phyloP scores from a whole-genome alignment of 1,140 invertebrate species.

The Archivesica marissinica region DNA sequence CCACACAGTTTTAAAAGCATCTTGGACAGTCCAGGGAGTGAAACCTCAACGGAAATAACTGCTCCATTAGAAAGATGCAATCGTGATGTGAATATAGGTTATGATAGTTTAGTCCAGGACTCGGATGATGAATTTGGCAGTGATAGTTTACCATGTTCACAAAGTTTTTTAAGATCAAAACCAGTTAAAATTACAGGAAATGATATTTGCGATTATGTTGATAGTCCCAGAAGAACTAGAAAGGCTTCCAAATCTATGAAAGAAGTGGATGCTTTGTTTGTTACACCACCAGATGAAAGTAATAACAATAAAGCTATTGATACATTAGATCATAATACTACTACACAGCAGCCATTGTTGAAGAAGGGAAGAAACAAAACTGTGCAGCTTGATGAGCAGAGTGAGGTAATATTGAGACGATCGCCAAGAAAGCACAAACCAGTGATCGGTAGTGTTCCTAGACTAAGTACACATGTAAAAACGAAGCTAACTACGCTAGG shows the following conservation, averaged over 20 bases:
- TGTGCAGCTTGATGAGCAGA: neutral
- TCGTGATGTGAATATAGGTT: neutral
- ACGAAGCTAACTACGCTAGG: neutral
- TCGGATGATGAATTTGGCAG: conserved; percentile 50
- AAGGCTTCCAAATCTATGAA: conserved; percentile 44
- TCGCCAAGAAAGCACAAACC: conserved; percentile 57
- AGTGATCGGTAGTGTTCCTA: too few species aligned
- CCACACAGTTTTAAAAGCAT: conserved; percentile 23
- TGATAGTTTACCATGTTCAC: conserved; percentile 30
- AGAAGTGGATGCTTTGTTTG: conserved; percentile 45
- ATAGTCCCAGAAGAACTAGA: conserved; percentile 1
- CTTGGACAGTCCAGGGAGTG: neutral
- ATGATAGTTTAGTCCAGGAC: conserved; percentile 26
- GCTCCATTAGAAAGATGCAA: neutral
- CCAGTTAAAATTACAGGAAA: neutral
- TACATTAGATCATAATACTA: neutral
- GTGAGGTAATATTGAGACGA: conserved; percentile 24
- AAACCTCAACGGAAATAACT: neutral
- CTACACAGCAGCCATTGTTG: conserved; percentile 12
- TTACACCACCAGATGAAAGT: conserved; percentile 7
- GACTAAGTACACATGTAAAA: neutral
- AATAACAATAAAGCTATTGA: neutral
- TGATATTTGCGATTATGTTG: conserved; percentile 19
- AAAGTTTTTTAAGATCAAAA: conserved; percentile 33
- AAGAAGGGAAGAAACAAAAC: neutral